Base-by-base conservation (phyloP, 2,797 vertebrate genomes). In the Tragopan temminckii region DNA sequence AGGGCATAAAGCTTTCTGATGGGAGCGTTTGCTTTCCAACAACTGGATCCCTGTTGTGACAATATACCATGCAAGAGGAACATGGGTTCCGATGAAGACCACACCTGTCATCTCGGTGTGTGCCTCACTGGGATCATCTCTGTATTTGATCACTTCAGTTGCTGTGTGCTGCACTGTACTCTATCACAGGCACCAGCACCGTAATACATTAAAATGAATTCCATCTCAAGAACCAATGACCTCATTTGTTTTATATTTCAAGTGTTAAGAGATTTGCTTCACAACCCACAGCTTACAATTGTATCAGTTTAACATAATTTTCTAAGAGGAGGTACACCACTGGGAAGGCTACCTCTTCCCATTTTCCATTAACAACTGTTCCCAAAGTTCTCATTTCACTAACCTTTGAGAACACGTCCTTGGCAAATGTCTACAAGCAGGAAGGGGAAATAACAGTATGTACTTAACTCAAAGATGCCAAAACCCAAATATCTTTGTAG, bases 391-490 rank as follows among this genome's bases (percentile, higher is more conserved):
- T 89, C 17, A 35, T 74, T 89, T 83, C 63, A 33, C 27, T 78
- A 62, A 87, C 10, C 9, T 83, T 85, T 80, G 12, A 62, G 48
- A 1, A 2, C 2, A 1, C 36, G 70, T 46, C 55, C 55, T 95
- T 88, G 78, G 71, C 58, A 16, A 5, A 83, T 46, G 50, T 20
- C 59, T 78, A 45, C 45, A 71, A 71, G 71, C 38, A 88, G 75
- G 46, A 90, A 85, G 58, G 36, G 13, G 52, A 90, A 85, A 78
- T 58, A 91, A 57, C 25, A 80, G 69, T 62, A 90, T 69, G 18
- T 27, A 69, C 31, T 89, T 90, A 55, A 88, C 75, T 52, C 2
- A 8, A 79, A 89, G 42, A 90, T 59, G 7, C 3, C 17, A 18
- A 83, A 89, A 29, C 57, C 43, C 76, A 90, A 80, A 89, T 58